Base-by-base conservation (phyloP, 2,888 invertebrate genomes). In the Plebejus melissa region DNA sequence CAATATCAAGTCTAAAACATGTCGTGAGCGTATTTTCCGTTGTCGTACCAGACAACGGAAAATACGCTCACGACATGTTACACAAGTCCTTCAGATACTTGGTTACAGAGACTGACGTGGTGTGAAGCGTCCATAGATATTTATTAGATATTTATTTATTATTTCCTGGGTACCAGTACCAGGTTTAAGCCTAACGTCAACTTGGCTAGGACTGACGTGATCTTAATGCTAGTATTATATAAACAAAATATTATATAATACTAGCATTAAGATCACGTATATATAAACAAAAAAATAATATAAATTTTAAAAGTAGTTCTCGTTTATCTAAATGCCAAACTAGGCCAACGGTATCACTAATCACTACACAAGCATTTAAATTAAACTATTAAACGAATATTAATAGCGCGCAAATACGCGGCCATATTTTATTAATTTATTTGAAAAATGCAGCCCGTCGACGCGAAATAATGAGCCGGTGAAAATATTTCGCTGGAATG, bases 371-470 rank as follows among this genome's bases (percentile, higher is more conserved):
- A 4, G 60, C 60, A 9, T 60, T 11, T 28, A 28, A 60, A 65
- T 32, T 65, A 65, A 60, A 65, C 32, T 65, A 65, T 32, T 65
- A 36, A 65, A 32, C 65, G 2, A 4, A 32, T 32, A 65, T 36
- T 65, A 36, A 65, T 65, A 65, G 36, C 32, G 65, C 32, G 6
- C 32, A 65, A 65, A 65, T 65, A 28, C 32, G 65, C 9, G 13
- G 65, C 13, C 60, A 60, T 36, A 22, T 65, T 65, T 65, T 65
- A 65, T 36, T 65, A 36, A 65, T 65, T 65, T 65, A 65, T 65
- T 65, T 65, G 65, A 65, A 65, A 65, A 65, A 65, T 65, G 65
- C 65, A 65, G 32, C 65, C 16, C 32, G 65, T 11, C 65, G 65
- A 13, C 65, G 32, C 32, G 65, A 16, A 32, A 65, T 65, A 65